A percentile compares a stretch with the other conserved stretches of the same genome.
phyloP scores from a whole-genome alignment of 2,797 vertebrate species.

The Threskiornis aethiopicus region DNA sequence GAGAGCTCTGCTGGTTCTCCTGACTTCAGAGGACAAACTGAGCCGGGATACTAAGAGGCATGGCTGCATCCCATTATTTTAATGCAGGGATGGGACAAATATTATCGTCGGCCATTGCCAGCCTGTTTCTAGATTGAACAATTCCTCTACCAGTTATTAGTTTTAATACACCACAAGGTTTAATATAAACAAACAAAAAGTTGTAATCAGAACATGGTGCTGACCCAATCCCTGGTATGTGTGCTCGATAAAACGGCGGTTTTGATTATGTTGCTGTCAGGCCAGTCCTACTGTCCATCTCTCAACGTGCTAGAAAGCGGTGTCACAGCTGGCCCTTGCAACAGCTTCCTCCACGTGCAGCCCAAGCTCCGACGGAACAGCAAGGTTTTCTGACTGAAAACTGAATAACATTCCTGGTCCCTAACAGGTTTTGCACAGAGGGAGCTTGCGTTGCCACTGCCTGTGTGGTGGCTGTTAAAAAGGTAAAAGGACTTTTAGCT shows the following conservation, averaged over 20 bases:
- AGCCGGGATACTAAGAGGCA: not conserved
- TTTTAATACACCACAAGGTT: not conserved
- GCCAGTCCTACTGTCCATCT: not conserved
- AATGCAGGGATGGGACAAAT: not conserved
- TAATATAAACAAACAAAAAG: not conserved
- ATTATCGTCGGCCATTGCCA: not conserved
- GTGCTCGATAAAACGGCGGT: not conserved
- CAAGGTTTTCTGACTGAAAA: not conserved
- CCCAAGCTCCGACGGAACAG: not conserved
- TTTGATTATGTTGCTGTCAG: not conserved
- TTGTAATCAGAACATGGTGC: not conserved
- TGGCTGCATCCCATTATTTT: not conserved
- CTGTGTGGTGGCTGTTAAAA: not conserved
- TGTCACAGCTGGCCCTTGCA: accelerated
- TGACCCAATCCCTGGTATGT: not conserved
- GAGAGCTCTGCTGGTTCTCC: not conserved
- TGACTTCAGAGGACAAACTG: not conserved
- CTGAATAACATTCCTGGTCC: not conserved
- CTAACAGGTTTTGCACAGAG: not conserved
- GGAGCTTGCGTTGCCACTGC: not conserved
- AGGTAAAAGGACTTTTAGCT: not conserved
- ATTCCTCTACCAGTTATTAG: not conserved
- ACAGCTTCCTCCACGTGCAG: not conserved
- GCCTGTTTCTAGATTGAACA: not conserved
- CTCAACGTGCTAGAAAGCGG: not conserved